Base-by-base conservation (phyloP, 2,888 invertebrate genomes). In the Lomographa bimaculata region DNA sequence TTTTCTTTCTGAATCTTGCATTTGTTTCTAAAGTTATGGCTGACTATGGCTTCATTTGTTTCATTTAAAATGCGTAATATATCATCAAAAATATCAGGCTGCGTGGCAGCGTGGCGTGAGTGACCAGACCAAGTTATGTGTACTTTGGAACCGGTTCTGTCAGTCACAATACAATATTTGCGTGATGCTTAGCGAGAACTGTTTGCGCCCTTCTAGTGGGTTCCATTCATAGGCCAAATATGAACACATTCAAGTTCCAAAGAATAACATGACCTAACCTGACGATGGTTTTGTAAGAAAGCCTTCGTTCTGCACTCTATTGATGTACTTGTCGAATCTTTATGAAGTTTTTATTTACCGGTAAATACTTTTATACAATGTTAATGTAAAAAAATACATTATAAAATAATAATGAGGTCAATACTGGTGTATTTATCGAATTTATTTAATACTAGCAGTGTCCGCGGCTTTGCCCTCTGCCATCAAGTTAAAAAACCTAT, bases 161-260 rank as follows among this genome's bases (percentile, higher is more conserved):
- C 71, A 64, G 59, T 74, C 71, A 72, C 67, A 71, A 70, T 63
- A 73, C 70, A 74, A 73, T 79, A 74, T 82, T 82, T 79, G 79
- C 80, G 64, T 73, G 69, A 71, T 64, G 68, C 57, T 67, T 66
- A 59, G 63, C 60, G 46, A 61, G 57, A 51, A 52, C 61, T 58
- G 54, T 60, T 60, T 57, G 61, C 62, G 60, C 65, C 60, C 61
- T 65, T 66, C 60, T 59, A 50, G 52, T 57, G 54, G 46, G 59
- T 55, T 68, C 67, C 75, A 78, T 81, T 80, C 73, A 80, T 73
- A 53, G 55, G 47, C 53, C 50, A 56, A 25, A 39, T 42, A 38
- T 25, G 14, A 41, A 30, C 27, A 39, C 26, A 28, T 27, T 23
- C 20, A 33, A 20, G 17, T 17, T 10, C 5, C 18, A 19, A 8